phyloP scores from a whole-genome alignment of 2,797 vertebrate genomes.

The Scarus forsteni region DNA sequence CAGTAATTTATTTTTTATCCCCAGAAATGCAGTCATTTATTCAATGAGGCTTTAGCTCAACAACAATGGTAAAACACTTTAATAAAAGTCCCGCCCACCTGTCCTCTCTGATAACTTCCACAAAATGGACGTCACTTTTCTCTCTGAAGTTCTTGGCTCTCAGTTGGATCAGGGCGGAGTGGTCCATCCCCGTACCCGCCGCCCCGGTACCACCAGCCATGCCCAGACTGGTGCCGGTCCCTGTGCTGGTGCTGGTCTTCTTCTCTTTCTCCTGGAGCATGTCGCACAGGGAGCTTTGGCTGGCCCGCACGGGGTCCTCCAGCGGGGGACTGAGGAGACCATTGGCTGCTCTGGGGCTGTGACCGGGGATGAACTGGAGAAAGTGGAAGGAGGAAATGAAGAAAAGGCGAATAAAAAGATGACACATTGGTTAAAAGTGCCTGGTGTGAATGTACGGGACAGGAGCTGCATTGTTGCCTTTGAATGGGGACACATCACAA shows the following conservation, averaged over 20 bases:
- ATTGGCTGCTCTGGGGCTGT: slow-evolving; percentile 88
- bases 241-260: slow-evolving; percentile 85
- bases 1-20: too few species aligned
- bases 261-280: slow-evolving; percentile 94
- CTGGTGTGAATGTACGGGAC: too few species aligned
- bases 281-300: slow-evolving; percentile 94
- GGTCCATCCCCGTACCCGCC: slow-evolving; percentile 67
- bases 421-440: too few species aligned
- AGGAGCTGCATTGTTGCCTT: too few species aligned
- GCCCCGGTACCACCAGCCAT: slow-evolving; percentile 66
- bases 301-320: slow-evolving; percentile 91
- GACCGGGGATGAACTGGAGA: slow-evolving; percentile 82
- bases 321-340: slow-evolving; percentile 91
- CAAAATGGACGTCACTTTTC: slow-evolving; percentile 96
- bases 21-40: too few species aligned
- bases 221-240: slow-evolving; percentile 74
- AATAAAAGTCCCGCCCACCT: slow-evolving; percentile 83
- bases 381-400: not conserved
- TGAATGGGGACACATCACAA: too few species aligned
- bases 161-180: slow-evolving; percentile 92
- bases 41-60: too few species aligned
- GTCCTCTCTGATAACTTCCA: slow-evolving; percentile 97
- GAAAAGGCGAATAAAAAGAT: not conserved
- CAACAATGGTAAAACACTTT: too few species aligned
- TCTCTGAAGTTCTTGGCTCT: slow-evolving; percentile 94